Conservation (phyloP, 1,140 invertebrate species). For the Hyphantria cunea region DNA sequence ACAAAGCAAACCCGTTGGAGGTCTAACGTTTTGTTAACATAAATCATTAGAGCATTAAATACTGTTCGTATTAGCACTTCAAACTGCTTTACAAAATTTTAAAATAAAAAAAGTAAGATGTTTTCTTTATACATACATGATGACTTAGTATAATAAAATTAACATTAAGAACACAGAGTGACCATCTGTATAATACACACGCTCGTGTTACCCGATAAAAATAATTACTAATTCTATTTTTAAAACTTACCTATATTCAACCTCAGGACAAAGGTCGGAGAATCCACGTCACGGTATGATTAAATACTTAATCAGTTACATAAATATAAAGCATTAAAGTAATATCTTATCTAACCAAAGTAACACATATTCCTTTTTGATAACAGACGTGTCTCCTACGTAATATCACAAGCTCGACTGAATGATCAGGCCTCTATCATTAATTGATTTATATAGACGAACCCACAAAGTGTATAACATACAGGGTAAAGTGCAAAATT, state of each 20-base stretch:
- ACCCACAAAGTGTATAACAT: conserved; percentile 3
- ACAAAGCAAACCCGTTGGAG: conserved; percentile 29
- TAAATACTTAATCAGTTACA: neutral
- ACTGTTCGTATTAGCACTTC: conserved; percentile 34
- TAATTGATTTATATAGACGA: conserved; percentile 5
- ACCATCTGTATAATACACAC: too few species aligned
- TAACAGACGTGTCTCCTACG: conserved; percentile 12
- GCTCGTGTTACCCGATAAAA: too few species aligned
- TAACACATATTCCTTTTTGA: conserved; percentile 5
- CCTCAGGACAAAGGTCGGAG: neutral
- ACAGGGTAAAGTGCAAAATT: neutral
- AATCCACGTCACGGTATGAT: neutral
- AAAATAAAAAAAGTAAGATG: too few species aligned
- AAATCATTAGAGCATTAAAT: conserved; percentile 28
- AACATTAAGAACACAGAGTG: too few species aligned
- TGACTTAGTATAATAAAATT: too few species aligned
- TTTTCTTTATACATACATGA: too few species aligned
- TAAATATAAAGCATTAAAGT: too few species aligned
- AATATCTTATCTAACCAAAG: neutral
- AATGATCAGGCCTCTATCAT: conserved; percentile 4
- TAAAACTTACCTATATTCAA: conserved; percentile 2
- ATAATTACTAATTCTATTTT: neutral
- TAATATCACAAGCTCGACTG: conserved; percentile 25
- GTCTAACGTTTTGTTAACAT: conserved; percentile 35
- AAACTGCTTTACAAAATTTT: neutral